Conservation (phyloP, 2,113 vertebrate species). For the Melanotaenia duboulayi region DNA sequence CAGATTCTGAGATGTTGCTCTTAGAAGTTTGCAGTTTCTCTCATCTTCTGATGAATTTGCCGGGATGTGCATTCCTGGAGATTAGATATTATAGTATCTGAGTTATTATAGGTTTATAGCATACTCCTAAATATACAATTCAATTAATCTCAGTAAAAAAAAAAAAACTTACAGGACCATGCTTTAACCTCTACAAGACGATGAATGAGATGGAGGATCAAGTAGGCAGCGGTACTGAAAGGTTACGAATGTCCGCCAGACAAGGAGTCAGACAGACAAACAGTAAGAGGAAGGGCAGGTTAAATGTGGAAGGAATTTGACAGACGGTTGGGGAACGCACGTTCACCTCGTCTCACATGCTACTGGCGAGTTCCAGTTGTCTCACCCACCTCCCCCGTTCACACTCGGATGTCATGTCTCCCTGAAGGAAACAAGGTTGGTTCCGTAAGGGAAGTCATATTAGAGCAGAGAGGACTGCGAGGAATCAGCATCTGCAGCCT, state of each 20-base stretch:
- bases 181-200: constrained; percentile 3
- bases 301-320: constrained; percentile 73
- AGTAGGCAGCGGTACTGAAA: constrained; percentile 25
- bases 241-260: constrained; percentile 49
- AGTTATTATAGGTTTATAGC: too few relatives aligned
- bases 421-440: constrained; percentile 66
- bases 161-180: constrained; percentile 12
- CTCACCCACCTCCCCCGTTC: constrained; percentile 58
- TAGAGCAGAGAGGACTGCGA: constrained; percentile 34
- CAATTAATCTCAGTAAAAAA: background rate
- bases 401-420: constrained; percentile 72
- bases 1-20: too few relatives aligned
- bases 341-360: constrained; percentile 52
- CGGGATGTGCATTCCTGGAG: too few relatives aligned
- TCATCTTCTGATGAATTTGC: too few relatives aligned
- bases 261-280: constrained; percentile 63
- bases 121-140: too few relatives aligned
- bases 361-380: constrained; percentile 55
- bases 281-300: constrained; percentile 58
- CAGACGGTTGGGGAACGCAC: constrained; percentile 63
- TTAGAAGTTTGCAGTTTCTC: too few relatives aligned
- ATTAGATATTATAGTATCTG: too few relatives aligned
- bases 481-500: constrained; percentile 60
- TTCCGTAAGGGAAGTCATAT: constrained; percentile 69
- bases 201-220: constrained; percentile 14